Evolutionary conservation across 2,113 vertebrate genomes (phyloP).

Genomic region (Lampris megalopsis): DNA sequence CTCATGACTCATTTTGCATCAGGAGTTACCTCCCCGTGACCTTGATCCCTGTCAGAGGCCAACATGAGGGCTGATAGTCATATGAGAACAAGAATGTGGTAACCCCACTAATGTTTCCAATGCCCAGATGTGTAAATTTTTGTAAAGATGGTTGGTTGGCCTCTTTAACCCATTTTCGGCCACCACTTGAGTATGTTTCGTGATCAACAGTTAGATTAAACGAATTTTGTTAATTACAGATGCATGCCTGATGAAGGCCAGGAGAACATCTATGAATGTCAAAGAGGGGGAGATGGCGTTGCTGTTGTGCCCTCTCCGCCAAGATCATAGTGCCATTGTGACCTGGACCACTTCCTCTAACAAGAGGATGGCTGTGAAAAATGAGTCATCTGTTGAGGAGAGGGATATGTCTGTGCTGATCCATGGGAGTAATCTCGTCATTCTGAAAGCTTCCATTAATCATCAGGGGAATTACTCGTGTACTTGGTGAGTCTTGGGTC

Average conservation of each 20-base stretch:
- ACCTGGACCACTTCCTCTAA: conserved; percentile 44
- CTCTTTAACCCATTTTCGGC: no score
- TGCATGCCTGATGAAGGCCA: background rate
- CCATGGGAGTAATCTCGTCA: conserved; percentile 19
- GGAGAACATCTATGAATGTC: background rate
- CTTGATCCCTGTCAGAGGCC: no score
- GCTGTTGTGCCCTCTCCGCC: conserved; percentile 11
- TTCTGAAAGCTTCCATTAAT: conserved; percentile 39
- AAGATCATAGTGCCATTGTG: background rate
- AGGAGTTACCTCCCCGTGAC: no score
- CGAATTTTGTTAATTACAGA: conserved; percentile 25
- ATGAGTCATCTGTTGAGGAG: conserved; percentile 36
- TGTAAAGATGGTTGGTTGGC: no score
- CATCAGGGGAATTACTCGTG: conserved; percentile 69
- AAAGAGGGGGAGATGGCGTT: conserved; percentile 49
- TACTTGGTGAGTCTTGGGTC: conserved; percentile 35
- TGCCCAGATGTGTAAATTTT: no score
- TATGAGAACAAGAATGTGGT: no score
- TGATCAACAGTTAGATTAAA: background rate
- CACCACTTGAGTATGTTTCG: no score
- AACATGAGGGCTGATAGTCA: no score
- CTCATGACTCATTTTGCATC: no score
- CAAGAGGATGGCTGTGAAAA: conserved; percentile 20
- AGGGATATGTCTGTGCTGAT: conserved; percentile 22
- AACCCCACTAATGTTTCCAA: no score